Evolutionary conservation across 2,888 invertebrate species (phyloP).

Genomic region (Stenodema calcarata): DNA sequence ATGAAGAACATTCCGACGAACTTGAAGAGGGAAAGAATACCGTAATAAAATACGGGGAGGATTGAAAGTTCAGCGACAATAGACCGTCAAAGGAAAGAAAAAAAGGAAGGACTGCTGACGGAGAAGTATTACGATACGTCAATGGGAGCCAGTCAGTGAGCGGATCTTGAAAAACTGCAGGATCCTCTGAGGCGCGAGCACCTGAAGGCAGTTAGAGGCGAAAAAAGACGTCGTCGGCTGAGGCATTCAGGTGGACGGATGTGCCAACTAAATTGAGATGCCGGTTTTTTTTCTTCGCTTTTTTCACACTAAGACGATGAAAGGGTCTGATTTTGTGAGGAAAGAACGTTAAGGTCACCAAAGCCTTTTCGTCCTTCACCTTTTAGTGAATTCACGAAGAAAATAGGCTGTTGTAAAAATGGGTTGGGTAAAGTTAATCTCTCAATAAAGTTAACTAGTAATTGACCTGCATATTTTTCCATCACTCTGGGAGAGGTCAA

Average conservation of each 20-base stretch:
- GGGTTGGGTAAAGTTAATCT: too few relatives aligned
- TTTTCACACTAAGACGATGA: background rate
- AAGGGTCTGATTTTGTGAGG: background rate
- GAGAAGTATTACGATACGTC: background rate
- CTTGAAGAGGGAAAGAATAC: background rate
- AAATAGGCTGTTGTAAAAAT: too few relatives aligned
- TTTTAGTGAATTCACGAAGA: too few relatives aligned
- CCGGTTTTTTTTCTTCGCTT: background rate
- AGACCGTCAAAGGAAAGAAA: background rate
- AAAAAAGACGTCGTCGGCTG: background rate
- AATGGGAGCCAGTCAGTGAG: background rate
- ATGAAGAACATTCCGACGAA: too few relatives aligned
- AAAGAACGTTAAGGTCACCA: slow-evolving; percentile 19
- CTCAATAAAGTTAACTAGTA: too few relatives aligned
- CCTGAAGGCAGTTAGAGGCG: background rate
- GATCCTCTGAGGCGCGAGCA: background rate
- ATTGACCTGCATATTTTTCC: too few relatives aligned
- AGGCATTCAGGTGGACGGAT: slow-evolving; percentile 1
- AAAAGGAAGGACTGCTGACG: background rate
- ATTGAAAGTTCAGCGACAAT: background rate
- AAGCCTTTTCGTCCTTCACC: slow-evolving; percentile 13
- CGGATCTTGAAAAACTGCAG: background rate
- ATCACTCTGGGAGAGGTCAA: too few relatives aligned
- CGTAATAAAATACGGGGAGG: background rate
- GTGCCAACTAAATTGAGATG: slow-evolving; percentile 23